Base-by-base conservation (phyloP, 2,888 invertebrate genomes). In the Zootermopsis nevadensis region DNA sequence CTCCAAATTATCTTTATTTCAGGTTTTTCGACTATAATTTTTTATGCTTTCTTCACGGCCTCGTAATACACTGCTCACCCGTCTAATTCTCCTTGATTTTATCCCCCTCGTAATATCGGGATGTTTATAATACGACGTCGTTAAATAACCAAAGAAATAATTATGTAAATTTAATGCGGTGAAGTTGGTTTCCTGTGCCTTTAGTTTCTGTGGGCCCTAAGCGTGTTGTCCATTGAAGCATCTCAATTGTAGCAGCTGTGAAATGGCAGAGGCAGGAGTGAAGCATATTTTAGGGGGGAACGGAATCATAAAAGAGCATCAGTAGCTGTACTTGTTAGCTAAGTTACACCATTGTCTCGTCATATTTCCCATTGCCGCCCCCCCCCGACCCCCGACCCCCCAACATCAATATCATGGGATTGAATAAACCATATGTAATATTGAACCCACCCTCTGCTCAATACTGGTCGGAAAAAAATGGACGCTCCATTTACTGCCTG, bases 401-500 rank as follows among this genome's bases (percentile, higher is more conserved):
- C 69, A 69, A 33, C 69, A 69, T 31, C 69, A 66, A 69, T 69
- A 69, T 60, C 33, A 69, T 33, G 69, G 69, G 69, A 69, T 69
- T 69, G 69, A 69, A 69, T 69, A 69, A 69, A 69, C 69, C 69
- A 69, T 69, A 69, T 69, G 69, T 31, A 69, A 69, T 31, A 69
- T 69, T 6, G 27, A 30, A 22, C 22, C 67, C 19, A 67, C 30
- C 19, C 27, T 69, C 30, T 31, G 15, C 55, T 31, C 55, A 55
- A 55, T 77, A 27, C 31, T 77, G 77, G 42, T 53, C 55, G 55
- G 24, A 77, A 77, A 55, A 77, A 31, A 31, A 7, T 77, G 77
- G 77, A 77, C 77, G 77, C 77, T 77, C 77, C 48, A 77, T 77
- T 77, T 53, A 55, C 30, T 77, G 77, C 77, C 77, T 55, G 55